phyloP scores from a whole-genome alignment of 2,797 vertebrate species.

The Microcaecilia unicolor region DNA sequence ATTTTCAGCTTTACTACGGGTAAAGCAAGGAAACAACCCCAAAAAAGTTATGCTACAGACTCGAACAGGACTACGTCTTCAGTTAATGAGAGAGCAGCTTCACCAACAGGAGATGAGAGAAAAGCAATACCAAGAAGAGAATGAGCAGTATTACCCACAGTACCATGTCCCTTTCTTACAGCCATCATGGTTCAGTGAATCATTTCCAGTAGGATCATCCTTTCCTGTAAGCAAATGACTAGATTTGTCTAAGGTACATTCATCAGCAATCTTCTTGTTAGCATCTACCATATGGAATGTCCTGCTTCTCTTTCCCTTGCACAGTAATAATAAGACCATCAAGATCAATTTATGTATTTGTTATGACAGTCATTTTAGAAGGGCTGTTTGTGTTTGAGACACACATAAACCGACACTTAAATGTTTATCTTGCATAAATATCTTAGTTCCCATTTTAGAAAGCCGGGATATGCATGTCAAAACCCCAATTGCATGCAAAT shows the following conservation, averaged over 20 bases:
- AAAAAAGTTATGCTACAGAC: slow-evolving; percentile 55
- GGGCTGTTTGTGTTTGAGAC: too few relatives aligned
- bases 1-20: slow-evolving; percentile 24
- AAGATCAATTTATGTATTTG: too few relatives aligned
- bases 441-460: too few relatives aligned
- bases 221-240: slow-evolving; percentile 37
- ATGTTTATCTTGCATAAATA: too few relatives aligned
- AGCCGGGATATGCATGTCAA: too few relatives aligned
- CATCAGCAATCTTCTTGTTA: too few relatives aligned
- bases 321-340: too few relatives aligned
- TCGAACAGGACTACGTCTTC: slow-evolving; percentile 38
- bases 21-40: slow-evolving; percentile 23
- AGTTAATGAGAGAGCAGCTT: slow-evolving; percentile 38
- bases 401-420: too few relatives aligned
- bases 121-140: slow-evolving; percentile 30
- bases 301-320: too few relatives aligned
- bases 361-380: too few relatives aligned
- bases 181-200: slow-evolving; percentile 18
- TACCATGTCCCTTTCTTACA: slow-evolving; percentile 22
- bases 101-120: slow-evolving; percentile 42
- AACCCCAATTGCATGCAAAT: too few relatives aligned
- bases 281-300: too few relatives aligned
- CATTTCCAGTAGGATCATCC: slow-evolving; percentile 22
- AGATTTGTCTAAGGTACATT: slow-evolving; percentile 51
- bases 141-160: slow-evolving; percentile 19